A percentile compares a stretch with the other conserved stretches of the same genome.
These are phyloP conservation scores for Tadarida brasiliensis DNA, from an alignment of 2,797 vertebrate species.

Conservation along the genomic window DNA sequence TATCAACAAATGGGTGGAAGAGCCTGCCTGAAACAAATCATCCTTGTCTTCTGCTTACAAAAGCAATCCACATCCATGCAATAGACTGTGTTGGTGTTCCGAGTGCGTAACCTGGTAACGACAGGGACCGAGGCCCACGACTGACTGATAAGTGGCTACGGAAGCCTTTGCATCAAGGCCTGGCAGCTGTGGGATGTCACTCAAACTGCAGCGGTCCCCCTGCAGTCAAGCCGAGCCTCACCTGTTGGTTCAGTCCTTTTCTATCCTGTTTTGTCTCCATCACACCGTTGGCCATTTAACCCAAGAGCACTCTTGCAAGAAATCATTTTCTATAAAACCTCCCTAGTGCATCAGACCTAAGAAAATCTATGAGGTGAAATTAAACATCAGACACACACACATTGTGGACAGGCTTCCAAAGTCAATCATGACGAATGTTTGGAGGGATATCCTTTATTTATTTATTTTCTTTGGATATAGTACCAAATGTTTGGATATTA, in stretches of 20 bases:
- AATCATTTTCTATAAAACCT: not conserved
- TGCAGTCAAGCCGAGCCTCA: not conserved
- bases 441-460: not conserved
- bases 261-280: not conserved
- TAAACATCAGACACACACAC: not conserved
- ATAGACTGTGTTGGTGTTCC: not conserved
- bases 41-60: not conserved
- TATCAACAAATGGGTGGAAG: not conserved
- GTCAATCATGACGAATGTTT: not conserved
- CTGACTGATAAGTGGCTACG: not conserved
- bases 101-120: not conserved
- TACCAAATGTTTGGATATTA: not conserved
- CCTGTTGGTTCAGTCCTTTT: too few species aligned
- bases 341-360: not conserved
- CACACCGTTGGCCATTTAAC: not conserved
- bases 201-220: too few species aligned
- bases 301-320: not conserved
- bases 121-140: not conserved
- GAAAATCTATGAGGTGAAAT: not conserved
- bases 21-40: not conserved
- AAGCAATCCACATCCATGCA: not conserved
- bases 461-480: not conserved
- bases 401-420: not conserved
- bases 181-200: fast-evolving
- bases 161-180: not conserved